Base-by-base conservation (phyloP, 2,113 vertebrate species). In the Sander lucioperca region DNA sequence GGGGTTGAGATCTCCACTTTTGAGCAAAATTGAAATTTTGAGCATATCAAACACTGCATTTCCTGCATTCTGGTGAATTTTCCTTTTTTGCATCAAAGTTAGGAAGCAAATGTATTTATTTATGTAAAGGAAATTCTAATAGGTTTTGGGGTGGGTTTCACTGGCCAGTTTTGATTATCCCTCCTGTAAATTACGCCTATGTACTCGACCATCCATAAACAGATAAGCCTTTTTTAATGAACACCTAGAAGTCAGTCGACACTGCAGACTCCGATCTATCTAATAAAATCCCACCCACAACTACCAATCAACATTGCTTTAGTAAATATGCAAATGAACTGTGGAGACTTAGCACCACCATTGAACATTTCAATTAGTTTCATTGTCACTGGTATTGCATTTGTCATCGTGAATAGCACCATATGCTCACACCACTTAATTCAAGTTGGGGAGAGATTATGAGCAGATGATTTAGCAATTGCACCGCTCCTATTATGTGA, bases 381-480 rank as follows among this genome's bases (percentile, higher is more conserved):
- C 59, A 82, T 86, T 87, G 81, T 90, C 80, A 75, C 23, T 61
- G 79, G 27, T 81, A 68, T 87, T 80, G 66, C 66, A 74, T 91
- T 82, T 74, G 84, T 91, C 75, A 68, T 73, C 43, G 50, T 85
- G 89, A 91, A 91, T 61, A 72, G 71, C 64, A 16, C 91, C 89
- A 84, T 90, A 86, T 88, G 86, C 81, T 90, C 69, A 13, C 84
- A 53, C 43, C 71, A 43, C 80, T 89, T 91, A 70, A 81, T 81
- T 84, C 57, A 77, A 85, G 79, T 82, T 80, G 65, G 81, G 79
- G 69, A 79, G 73, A 78, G 86, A 92, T 93, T 85, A 91, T 79
- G 80, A 90, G 78, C 82, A 85, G 84, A 89, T 89, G 84, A 89
- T 91, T 89, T 83, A 91, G 85, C 78, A 76, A 82, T 81, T 78